Conservation (phyloP, 2,113 vertebrate genomes). For the Periophthalmodon schlosseri region DNA sequence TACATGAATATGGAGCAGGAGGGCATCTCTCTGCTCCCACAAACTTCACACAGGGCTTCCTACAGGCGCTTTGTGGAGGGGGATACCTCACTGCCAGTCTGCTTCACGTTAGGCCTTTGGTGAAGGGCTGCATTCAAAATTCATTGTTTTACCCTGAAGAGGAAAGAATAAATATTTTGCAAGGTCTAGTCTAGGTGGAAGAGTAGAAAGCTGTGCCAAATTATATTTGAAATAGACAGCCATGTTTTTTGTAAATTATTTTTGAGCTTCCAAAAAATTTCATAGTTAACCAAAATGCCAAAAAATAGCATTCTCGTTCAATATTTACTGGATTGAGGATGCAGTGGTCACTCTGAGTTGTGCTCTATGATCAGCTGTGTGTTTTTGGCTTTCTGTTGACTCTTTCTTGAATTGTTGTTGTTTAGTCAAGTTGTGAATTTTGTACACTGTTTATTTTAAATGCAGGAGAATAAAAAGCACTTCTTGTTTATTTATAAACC, state of each 20-base stretch:
- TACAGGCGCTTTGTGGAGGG: slow-evolving; percentile 64
- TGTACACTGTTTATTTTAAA: neutral
- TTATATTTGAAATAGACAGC: neutral
- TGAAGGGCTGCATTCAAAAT: slow-evolving; percentile 62
- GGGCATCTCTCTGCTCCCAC: slow-evolving; percentile 46
- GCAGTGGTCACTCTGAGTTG: neutral
- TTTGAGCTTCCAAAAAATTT: no score
- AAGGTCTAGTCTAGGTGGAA: slow-evolving; percentile 19
- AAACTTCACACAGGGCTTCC: slow-evolving; percentile 65
- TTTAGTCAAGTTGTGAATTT: neutral
- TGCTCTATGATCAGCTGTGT: neutral
- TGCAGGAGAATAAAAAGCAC: neutral
- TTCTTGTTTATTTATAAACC: no score
- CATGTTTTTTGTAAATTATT: no score
- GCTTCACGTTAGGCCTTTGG: slow-evolving; percentile 61
- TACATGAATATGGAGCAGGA: slow-evolving; percentile 68
- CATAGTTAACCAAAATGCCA: no score
- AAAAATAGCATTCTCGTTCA: neutral
- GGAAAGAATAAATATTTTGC: slow-evolving; percentile 45
- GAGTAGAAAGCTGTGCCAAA: neutral
- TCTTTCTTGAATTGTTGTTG: neutral
- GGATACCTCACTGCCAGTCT: slow-evolving; percentile 41
- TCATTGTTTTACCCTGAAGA: slow-evolving; percentile 55
- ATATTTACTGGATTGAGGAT: no score
- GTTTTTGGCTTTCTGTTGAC: neutral